Percentiles rank a stretch among this genome's conserved stretches.
Evolutionary conservation across 2,113 vertebrate species (phyloP).

Genomic region (Hippoglossus stenolepis): DNA sequence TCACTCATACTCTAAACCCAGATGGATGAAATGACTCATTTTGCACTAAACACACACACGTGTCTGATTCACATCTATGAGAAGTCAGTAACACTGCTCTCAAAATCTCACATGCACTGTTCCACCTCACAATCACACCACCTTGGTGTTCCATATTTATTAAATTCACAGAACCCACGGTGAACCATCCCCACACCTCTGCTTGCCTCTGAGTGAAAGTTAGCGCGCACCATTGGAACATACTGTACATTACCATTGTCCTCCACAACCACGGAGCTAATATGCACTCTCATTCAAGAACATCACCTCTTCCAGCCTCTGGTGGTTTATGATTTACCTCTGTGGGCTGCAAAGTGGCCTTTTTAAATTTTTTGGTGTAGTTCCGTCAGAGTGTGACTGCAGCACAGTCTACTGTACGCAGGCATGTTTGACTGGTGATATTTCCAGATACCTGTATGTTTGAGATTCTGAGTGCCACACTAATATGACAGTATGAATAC

Average conservation of each 20-base stretch:
- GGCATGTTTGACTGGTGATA: conserved; percentile 49
- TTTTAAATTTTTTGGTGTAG: conserved; percentile 12
- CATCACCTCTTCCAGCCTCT: conserved; percentile 38
- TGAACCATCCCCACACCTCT: too few relatives aligned
- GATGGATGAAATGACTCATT: too few relatives aligned
- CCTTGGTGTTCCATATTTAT: too few relatives aligned
- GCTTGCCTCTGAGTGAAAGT: too few relatives aligned
- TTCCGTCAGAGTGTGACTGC: conserved; percentile 5
- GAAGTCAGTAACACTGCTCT: too few relatives aligned
- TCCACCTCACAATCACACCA: too few relatives aligned
- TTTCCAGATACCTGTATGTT: conserved; percentile 55
- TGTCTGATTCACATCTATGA: too few relatives aligned
- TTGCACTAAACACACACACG: too few relatives aligned
- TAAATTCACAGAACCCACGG: too few relatives aligned
- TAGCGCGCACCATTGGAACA: too few relatives aligned
- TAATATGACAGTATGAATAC: conserved; percentile 64
- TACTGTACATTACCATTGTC: not conserved
- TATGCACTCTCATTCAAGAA: conserved; percentile 11
- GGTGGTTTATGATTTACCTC: conserved; percentile 38
- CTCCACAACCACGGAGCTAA: conserved; percentile 19
- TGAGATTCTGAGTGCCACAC: conserved; percentile 60
- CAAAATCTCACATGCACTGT: too few relatives aligned
- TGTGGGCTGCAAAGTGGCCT: conserved; percentile 24
- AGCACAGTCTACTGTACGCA: not conserved
- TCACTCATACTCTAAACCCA: too few relatives aligned